Conservation (phyloP, 2,797 vertebrate species). For the Pseudocheirus occidentalis region DNA sequence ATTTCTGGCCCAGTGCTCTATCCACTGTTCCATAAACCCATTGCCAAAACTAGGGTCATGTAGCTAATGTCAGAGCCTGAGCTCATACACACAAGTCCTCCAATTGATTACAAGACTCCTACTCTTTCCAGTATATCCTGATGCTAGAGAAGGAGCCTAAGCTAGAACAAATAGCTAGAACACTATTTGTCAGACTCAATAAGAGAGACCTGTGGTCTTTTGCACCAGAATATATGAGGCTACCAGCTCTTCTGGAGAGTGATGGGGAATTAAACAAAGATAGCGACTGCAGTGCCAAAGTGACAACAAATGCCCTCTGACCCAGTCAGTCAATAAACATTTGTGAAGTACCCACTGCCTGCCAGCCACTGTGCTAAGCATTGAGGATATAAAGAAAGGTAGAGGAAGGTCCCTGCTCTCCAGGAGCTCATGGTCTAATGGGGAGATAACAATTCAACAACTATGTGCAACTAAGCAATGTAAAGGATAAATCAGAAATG, state of each 20-base stretch:
- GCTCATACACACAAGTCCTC: neutral
- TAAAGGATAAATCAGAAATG: neutral
- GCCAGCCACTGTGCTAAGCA: neutral
- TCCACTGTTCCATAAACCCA: neutral
- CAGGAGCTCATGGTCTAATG: neutral
- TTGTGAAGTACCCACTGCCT: neutral
- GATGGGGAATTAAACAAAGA: neutral
- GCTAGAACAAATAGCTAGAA: neutral
- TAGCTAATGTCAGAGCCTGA: neutral
- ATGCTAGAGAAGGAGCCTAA: neutral
- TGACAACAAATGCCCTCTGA: neutral
- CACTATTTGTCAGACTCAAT: neutral
- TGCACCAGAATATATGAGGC: neutral
- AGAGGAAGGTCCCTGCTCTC: neutral
- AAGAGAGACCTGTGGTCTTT: neutral
- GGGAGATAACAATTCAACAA: neutral
- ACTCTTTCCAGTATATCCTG: neutral
- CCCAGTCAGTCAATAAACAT: conserved; percentile 4
- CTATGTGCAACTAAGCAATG: neutral
- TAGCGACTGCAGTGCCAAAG: neutral
- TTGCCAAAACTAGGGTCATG: neutral
- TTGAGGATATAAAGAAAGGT: neutral
- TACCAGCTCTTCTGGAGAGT: neutral
- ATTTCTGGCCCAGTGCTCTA: neutral
- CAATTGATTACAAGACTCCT: neutral